These are phyloP conservation scores for Antheraea pernyi DNA, from an alignment of 1,140 invertebrate species.

Conservation along the genomic window DNA sequence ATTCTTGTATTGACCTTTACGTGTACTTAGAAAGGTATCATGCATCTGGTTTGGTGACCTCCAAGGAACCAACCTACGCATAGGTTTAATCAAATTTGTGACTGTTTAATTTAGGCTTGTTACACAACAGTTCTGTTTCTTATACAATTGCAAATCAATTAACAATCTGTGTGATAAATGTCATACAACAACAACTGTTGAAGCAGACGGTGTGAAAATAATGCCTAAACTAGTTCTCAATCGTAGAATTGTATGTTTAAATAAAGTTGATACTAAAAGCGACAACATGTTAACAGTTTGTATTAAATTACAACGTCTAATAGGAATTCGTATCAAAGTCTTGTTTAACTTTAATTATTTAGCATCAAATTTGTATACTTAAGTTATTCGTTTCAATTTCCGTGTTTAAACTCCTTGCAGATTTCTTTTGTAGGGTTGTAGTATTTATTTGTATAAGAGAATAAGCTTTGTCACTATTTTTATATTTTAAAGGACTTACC, in stretches of 20 bases:
- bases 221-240: slow-evolving; percentile 12
- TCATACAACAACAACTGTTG: slow-evolving; percentile 13
- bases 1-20: slow-evolving; percentile 45
- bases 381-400: no score
- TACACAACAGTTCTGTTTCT: slow-evolving; percentile 4
- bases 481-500: not conserved
- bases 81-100: slow-evolving; percentile 18
- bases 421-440: no score
- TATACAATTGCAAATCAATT: slow-evolving; percentile 27
- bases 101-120: not conserved
- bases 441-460: no score
- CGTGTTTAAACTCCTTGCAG: no score
- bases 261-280: slow-evolving; percentile 1
- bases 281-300: not conserved
- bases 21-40: slow-evolving; percentile 55
- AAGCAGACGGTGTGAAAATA: slow-evolving; percentile 14
- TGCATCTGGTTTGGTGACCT: slow-evolving; percentile 46
- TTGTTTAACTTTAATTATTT: no score
- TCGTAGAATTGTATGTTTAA: not conserved
- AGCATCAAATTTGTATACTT: no score
- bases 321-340: no score
- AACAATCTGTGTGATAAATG: slow-evolving; percentile 24
- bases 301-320: not conserved
- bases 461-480: not conserved
- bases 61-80: slow-evolving; percentile 40